A percentile compares a stretch with the other conserved stretches of the same genome.
These are phyloP conservation scores for Crypturellus tataupa DNA, from an alignment of 2,797 vertebrate genomes.

Conservation along the genomic window DNA sequence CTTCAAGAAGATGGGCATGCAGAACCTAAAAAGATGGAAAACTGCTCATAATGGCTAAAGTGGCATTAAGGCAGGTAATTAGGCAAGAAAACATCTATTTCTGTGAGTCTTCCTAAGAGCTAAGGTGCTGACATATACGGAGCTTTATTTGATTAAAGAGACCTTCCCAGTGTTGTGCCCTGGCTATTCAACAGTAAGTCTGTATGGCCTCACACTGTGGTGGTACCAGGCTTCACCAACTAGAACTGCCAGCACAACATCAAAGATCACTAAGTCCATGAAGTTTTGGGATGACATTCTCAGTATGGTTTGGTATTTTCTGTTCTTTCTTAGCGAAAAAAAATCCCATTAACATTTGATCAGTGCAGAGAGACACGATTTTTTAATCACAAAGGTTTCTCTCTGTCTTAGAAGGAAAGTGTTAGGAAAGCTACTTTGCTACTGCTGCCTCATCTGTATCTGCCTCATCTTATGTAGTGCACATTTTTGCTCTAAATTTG, in stretches of 20 bases:
- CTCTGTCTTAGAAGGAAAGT: conserved; percentile 4
- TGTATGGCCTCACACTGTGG: background rate
- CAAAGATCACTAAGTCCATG: background rate
- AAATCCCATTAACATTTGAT: background rate
- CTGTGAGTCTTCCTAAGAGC: background rate
- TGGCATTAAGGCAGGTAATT: background rate
- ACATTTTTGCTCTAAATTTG: background rate
- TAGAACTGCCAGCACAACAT: background rate
- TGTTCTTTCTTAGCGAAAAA: background rate
- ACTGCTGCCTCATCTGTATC: background rate
- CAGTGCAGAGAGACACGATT: background rate
- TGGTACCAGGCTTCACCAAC: background rate
- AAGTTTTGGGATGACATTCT: background rate
- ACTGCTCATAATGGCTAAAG: background rate
- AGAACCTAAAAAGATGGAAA: background rate
- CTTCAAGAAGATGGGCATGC: background rate
- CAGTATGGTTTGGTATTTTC: background rate
- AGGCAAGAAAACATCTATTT: background rate
- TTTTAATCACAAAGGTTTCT: background rate
- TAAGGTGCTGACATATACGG: background rate
- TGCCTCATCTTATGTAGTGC: background rate
- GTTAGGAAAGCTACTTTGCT: background rate
- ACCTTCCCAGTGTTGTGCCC: background rate
- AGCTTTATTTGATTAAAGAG: background rate
- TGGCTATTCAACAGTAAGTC: background rate